phyloP scores from a whole-genome alignment of 2,797 vertebrate species.

The Triplophysa yarkandensis region DNA sequence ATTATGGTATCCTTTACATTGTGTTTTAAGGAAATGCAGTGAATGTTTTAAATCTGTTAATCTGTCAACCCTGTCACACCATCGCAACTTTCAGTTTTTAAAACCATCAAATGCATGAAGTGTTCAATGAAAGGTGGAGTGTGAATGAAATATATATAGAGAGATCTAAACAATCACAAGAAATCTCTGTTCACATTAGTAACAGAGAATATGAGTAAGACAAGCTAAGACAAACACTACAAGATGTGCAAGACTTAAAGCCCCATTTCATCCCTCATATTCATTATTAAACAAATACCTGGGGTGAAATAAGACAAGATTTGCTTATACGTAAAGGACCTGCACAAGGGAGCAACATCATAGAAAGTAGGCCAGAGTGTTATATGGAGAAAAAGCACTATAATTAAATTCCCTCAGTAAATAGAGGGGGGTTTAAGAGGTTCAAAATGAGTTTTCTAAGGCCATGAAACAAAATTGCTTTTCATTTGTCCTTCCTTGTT shows the following conservation, averaged over 20 bases:
- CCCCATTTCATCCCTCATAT: slow-evolving; percentile 60
- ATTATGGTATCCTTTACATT: background rate
- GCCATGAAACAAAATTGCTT: slow-evolving; percentile 60
- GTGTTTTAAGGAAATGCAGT: background rate
- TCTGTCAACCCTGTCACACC: background rate
- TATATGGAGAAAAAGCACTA: slow-evolving; percentile 52
- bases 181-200: background rate
- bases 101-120: slow-evolving; percentile 29
- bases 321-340: slow-evolving; percentile 60
- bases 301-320: slow-evolving; percentile 64
- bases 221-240: slow-evolving; percentile 7
- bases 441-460: slow-evolving; percentile 61
- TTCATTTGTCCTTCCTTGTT: slow-evolving; percentile 53
- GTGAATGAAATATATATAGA: slow-evolving; percentile 1
- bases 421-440: slow-evolving; percentile 61
- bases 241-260: slow-evolving; percentile 47
- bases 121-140: background rate
- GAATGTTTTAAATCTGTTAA: background rate
- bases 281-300: slow-evolving; percentile 68
- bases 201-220: slow-evolving; percentile 4
- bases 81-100: slow-evolving; percentile 15
- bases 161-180: background rate
- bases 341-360: slow-evolving; percentile 51
- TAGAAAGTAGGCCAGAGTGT: slow-evolving; percentile 60
- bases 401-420: slow-evolving; percentile 66